Base-by-base conservation (phyloP, 1,140 invertebrate genomes). In the Anadara kagoshimensis region DNA sequence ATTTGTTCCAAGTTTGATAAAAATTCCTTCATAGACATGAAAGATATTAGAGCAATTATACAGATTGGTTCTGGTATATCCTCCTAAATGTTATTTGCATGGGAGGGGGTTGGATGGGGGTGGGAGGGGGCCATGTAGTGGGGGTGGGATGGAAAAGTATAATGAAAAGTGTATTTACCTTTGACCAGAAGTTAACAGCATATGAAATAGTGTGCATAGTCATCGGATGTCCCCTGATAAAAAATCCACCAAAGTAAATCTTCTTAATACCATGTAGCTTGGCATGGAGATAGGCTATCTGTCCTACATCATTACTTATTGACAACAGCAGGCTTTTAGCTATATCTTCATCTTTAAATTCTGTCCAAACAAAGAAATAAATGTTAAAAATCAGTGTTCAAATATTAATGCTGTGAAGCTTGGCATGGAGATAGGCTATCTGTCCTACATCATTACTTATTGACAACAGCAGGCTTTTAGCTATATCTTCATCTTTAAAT, bases 381-480 rank as follows among this genome's bases (percentile, higher is more conserved):
- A 36, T 3, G 29, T 36, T 3, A 36, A 36, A 36, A 36, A 36
- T 36, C 2, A 3, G 29, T 36, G 7, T 36, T 3, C 7, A n/a
- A n/a, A n/a, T n/a, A n/a, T 85, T 87, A 14, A 89, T 72, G 29
- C 76, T 64, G 44, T 87, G 83, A 78, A 93, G 90, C 85, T 93
- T 91, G 36, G 93, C 93, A 83, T 94, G 93, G 1, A 94, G 90
- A 86, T 91, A 93, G 45, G 93, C 92, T 77, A 94, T 93, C 89
- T 94, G 94, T 44, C 94, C 94, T 73, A 95, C 94, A 83, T 94
- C 93, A 74, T 95, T 95, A 83, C 93, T 94, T 67, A 95, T 94
- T 41, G 93, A 92, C 78, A 94, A 92, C 29, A 95, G 82, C 14
- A 95, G 88, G 88, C 93, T 94, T 69, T 93, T 90, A n/a, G 92